phyloP scores from a whole-genome alignment of 2,113 vertebrate genomes.

The Gopherus flavomarginatus region DNA sequence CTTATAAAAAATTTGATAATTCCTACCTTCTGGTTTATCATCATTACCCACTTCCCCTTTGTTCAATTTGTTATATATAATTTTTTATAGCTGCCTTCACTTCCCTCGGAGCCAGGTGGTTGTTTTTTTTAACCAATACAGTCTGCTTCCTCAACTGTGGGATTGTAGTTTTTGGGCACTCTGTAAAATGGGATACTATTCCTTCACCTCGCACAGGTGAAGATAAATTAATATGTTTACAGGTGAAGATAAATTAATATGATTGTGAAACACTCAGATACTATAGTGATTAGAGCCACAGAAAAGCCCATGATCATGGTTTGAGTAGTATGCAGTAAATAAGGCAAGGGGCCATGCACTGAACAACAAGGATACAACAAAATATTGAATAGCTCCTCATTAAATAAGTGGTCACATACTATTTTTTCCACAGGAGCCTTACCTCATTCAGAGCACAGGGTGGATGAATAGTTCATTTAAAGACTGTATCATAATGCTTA shows the following conservation, averaged over 20 bases:
- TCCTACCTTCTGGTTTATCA: not conserved
- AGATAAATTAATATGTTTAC: not conserved
- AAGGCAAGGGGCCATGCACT: not conserved
- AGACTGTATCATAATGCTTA: too few relatives aligned
- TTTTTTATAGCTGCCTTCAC: not conserved
- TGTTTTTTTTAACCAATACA: not conserved
- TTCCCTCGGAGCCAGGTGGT: not conserved
- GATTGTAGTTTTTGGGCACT: not conserved
- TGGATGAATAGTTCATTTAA: too few relatives aligned
- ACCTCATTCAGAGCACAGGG: too few relatives aligned
- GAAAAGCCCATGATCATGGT: not conserved
- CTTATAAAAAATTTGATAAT: not conserved
- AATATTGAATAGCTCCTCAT: not conserved
- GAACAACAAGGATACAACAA: not conserved
- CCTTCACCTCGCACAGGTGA: accelerated
- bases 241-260: not conserved
- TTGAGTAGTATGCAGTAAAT: not conserved
- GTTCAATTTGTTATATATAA: not conserved
- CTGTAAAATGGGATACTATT: not conserved
- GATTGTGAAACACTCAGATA: not conserved
- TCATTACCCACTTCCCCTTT: not conserved
- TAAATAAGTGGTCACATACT: not conserved
- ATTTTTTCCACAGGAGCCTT: too few relatives aligned
- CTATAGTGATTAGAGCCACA: not conserved
- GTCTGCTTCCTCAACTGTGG: not conserved